These are phyloP conservation scores for Pinctada fucata DNA, from an alignment of 2,888 invertebrate species.

Conservation along the genomic window DNA sequence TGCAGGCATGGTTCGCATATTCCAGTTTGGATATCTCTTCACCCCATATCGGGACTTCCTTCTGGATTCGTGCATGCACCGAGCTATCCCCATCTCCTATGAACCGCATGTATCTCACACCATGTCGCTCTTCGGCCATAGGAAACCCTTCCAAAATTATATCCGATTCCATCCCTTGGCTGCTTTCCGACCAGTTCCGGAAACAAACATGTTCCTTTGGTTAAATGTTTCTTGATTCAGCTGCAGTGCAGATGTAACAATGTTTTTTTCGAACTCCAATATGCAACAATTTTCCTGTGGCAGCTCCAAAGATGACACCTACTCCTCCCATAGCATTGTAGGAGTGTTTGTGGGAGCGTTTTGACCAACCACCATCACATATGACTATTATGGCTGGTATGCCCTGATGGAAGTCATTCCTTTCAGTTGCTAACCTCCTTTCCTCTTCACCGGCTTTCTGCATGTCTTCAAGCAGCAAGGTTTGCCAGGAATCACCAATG, in stretches of 20 bases:
- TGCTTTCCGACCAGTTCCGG: slow-evolving; percentile 38
- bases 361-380: slow-evolving; percentile 12
- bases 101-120: slow-evolving; percentile 38
- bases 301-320: slow-evolving; percentile 26
- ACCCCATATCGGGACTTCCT: slow-evolving; percentile 31
- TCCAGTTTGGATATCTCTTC: slow-evolving; percentile 22
- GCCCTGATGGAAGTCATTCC: slow-evolving; percentile 7
- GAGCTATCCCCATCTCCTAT: no score
- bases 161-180: slow-evolving; percentile 44
- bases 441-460: slow-evolving; percentile 19
- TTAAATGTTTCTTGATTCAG: slow-evolving; percentile 13
- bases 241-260: slow-evolving; percentile 31
- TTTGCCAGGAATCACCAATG: slow-evolving; percentile 16
- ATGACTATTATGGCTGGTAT: slow-evolving; percentile 15
- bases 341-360: slow-evolving; percentile 16
- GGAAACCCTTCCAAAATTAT: slow-evolving; percentile 43
- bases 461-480: slow-evolving; percentile 13
- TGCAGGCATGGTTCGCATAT: slow-evolving; percentile 35
- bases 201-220: slow-evolving; percentile 38
- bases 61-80: neutral
- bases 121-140: slow-evolving; percentile 28
- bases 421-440: slow-evolving; percentile 22
- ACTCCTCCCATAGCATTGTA: slow-evolving; percentile 27
- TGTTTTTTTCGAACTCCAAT: slow-evolving; percentile 34
- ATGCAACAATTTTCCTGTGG: slow-evolving; percentile 24